A percentile compares a stretch with the other conserved stretches of the same genome.
Conservation (phyloP, 2,113 vertebrate genomes). For the Geococcyx californianus region DNA sequence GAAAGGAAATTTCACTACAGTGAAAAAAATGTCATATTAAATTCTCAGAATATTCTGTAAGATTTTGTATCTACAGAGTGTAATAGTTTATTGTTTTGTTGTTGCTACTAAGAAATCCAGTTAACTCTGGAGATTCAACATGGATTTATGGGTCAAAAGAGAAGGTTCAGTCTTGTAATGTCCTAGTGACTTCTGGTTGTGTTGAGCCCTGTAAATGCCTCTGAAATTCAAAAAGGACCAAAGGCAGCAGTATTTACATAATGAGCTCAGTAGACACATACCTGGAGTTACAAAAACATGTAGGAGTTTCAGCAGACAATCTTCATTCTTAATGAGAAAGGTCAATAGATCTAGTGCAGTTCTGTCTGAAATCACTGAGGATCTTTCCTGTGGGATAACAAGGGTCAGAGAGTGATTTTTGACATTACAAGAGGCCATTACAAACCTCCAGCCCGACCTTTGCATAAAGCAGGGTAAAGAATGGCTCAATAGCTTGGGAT, state of each 20-base stretch:
- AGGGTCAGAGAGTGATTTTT: constrained; percentile 18
- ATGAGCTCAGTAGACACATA: not conserved
- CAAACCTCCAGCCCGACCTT: constrained; percentile 36
- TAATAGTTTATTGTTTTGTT: not conserved
- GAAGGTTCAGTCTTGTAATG: not conserved
- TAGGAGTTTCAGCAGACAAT: not conserved
- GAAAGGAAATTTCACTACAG: not conserved
- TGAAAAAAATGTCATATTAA: not conserved
- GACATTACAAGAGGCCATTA: constrained; percentile 44
- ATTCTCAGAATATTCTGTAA: not conserved
- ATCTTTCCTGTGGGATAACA: constrained; percentile 15
- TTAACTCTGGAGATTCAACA: not conserved
- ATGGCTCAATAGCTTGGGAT: constrained; percentile 17
- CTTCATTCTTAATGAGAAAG: constrained; percentile 9
- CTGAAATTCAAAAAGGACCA: not conserved
- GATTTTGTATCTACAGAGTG: not conserved
- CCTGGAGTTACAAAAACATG: not conserved
- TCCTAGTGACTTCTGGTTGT: not conserved
- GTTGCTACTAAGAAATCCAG: not conserved
- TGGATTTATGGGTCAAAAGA: not conserved
- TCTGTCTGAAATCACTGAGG: constrained; percentile 9
- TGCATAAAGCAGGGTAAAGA: constrained; percentile 36
- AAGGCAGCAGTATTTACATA: not conserved
- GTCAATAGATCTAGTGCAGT: not conserved
- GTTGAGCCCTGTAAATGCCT: not conserved